phyloP scores from a whole-genome alignment of 2,113 vertebrate genomes.

The Stomatorhinus ivindoensis region DNA sequence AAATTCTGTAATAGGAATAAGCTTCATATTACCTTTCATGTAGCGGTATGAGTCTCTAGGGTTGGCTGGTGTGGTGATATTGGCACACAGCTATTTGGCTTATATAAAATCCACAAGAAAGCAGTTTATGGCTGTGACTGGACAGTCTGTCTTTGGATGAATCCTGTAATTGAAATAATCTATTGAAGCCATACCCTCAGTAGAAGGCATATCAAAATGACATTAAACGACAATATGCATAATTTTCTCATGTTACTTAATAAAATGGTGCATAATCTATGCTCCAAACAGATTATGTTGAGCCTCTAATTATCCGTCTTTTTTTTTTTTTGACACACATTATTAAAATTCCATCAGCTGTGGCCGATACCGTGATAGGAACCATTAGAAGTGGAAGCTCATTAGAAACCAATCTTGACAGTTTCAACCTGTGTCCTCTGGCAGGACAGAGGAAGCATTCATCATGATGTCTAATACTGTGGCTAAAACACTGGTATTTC shows the following conservation, averaged over 20 bases:
- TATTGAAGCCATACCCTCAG: not conserved
- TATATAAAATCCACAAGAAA: not conserved
- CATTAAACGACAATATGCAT: not conserved
- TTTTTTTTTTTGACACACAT: slow-evolving; percentile 24
- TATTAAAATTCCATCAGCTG: slow-evolving; percentile 32
- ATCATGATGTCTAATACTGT: not conserved
- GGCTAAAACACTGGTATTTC: not conserved
- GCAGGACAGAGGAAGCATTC: not conserved
- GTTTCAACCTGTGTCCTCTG: slow-evolving; percentile 8
- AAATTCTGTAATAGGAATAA: not conserved
- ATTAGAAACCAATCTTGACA: slow-evolving; percentile 24
- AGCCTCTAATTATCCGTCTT: slow-evolving; percentile 6
- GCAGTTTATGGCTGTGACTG: not conserved
- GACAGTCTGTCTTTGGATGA: not conserved
- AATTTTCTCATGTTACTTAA: slow-evolving; percentile 1
- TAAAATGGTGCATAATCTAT: slow-evolving; percentile 11
- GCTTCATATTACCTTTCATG: not conserved
- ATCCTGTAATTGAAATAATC: not conserved
- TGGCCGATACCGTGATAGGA: slow-evolving; percentile 17
- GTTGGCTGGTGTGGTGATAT: not conserved
- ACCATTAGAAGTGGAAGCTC: slow-evolving; percentile 13
- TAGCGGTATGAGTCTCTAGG: not conserved
- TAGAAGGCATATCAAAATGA: not conserved
- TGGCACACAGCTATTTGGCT: not conserved
- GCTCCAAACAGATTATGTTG: slow-evolving; percentile 19